Evolutionary conservation across 2,113 vertebrate genomes (phyloP).

Genomic region (Pseudorasbora parva): DNA sequence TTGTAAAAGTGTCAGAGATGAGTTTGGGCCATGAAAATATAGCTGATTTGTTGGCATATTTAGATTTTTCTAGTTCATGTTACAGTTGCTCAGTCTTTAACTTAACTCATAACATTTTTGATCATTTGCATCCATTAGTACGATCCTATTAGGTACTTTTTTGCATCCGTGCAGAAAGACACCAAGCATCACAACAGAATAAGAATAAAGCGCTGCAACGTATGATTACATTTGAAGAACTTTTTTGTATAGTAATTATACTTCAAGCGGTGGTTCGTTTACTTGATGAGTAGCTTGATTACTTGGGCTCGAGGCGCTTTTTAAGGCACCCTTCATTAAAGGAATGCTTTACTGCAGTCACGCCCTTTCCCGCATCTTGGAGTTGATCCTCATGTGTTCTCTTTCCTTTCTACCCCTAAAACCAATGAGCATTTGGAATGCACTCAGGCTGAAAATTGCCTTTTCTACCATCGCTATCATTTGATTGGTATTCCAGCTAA

Average conservation of each 20-base stretch:
- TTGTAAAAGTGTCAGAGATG: neutral
- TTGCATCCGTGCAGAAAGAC: neutral
- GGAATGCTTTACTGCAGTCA: conserved; percentile 24
- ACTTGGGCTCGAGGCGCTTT: neutral
- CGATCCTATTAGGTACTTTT: neutral
- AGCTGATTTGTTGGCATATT: neutral
- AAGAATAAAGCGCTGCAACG: neutral
- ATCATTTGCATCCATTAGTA: neutral
- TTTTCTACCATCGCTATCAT: conserved; percentile 61
- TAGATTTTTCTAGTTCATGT: neutral
- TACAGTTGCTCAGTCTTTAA: neutral
- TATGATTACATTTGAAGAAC: conserved; percentile 26
- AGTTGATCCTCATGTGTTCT: conserved; percentile 15
- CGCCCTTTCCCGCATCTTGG: conserved; percentile 14
- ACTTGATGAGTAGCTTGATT: conserved; percentile 49
- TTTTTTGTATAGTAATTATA: conserved; percentile 13
- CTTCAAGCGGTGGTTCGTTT: conserved; percentile 34
- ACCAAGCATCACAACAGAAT: neutral
- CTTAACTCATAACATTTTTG: neutral
- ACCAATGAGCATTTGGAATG: conserved; percentile 57
- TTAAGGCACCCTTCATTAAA: conserved; percentile 12
- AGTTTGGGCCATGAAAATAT: neutral
- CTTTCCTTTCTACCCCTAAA: conserved; percentile 27
- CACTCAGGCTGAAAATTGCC: conserved; percentile 72
- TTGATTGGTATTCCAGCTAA: conserved; percentile 62